A percentile compares a stretch with the other conserved stretches of the same genome.
phyloP scores from a whole-genome alignment of 2,797 vertebrate species.

The Eremophila alpestris region DNA sequence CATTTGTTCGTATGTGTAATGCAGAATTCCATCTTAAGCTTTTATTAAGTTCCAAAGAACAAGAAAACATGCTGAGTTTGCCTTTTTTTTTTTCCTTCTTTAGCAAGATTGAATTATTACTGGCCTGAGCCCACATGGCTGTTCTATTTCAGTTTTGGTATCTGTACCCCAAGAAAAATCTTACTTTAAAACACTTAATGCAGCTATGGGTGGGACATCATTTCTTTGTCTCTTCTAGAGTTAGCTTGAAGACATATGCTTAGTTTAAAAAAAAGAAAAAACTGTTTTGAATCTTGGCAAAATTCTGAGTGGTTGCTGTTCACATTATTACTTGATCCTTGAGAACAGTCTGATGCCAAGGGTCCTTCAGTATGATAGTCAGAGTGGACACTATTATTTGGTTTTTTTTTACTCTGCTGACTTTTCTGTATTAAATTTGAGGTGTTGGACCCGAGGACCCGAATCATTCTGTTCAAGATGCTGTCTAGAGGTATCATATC shows the following conservation, averaged over 20 bases:
- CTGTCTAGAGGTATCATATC: slow-evolving; percentile 88
- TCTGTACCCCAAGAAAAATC: not conserved
- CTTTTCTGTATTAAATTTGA: slow-evolving; percentile 47
- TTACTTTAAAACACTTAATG: not conserved
- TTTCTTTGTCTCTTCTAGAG: not conserved
- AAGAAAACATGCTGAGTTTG: not conserved
- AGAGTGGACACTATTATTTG: not conserved
- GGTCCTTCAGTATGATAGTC: not conserved
- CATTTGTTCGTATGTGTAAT: not conserved
- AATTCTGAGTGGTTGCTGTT: not conserved
- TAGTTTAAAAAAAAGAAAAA: not conserved
- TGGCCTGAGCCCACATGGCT: not conserved
- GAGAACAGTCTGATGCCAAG: not conserved
- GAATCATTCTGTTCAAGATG: slow-evolving; percentile 98
- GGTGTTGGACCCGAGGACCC: slow-evolving; percentile 94
- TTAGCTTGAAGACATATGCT: not conserved
- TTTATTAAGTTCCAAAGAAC: not conserved
- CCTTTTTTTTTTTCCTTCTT: not conserved
- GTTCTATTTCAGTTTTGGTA: not conserved
- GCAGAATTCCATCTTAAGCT: not conserved
- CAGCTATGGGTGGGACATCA: not conserved
- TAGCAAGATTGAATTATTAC: not conserved
- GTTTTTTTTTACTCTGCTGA: not conserved
- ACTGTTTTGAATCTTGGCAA: not conserved
- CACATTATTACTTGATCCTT: not conserved